phyloP scores from a whole-genome alignment of 1,140 invertebrate genomes.

The Orchestia grillus region DNA sequence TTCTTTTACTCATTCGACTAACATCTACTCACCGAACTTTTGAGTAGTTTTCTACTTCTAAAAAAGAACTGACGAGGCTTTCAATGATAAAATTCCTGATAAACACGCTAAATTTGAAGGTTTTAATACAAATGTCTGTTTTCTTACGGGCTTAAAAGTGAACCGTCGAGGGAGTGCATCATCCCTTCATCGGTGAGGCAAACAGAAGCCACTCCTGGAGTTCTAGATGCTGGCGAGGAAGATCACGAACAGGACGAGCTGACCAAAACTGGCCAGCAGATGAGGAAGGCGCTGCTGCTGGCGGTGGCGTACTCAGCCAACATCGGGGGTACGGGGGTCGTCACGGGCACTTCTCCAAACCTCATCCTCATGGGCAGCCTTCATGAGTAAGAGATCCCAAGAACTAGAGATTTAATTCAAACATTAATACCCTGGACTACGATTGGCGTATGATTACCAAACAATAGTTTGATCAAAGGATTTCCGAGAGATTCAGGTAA shows the following conservation, averaged over 20 bases:
- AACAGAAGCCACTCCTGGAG: neutral
- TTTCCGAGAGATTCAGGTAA: too few species aligned
- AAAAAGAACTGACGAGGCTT: too few species aligned
- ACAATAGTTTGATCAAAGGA: too few species aligned
- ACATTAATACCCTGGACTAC: neutral
- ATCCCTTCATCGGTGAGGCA: neutral
- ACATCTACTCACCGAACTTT: too few species aligned
- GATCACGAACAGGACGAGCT: neutral
- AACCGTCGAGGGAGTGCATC: neutral
- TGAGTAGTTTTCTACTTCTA: too few species aligned
- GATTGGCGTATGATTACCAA: too few species aligned
- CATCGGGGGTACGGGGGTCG: slow-evolving; percentile 72
- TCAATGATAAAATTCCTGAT: too few species aligned
- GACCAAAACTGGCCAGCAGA: neutral
- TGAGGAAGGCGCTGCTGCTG: slow-evolving; percentile 62
- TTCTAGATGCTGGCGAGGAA: neutral
- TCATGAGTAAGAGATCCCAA: slow-evolving; percentile 49
- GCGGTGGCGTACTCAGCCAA: slow-evolving; percentile 71
- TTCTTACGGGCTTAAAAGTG: neutral
- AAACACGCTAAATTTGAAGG: neutral
- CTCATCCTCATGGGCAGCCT: slow-evolving; percentile 63
- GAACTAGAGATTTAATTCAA: neutral
- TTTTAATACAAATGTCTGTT: neutral
- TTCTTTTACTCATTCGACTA: too few species aligned
- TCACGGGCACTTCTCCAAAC: slow-evolving; percentile 72